phyloP scores from a whole-genome alignment of 2,113 vertebrate species.

The Ictalurus punctatus region DNA sequence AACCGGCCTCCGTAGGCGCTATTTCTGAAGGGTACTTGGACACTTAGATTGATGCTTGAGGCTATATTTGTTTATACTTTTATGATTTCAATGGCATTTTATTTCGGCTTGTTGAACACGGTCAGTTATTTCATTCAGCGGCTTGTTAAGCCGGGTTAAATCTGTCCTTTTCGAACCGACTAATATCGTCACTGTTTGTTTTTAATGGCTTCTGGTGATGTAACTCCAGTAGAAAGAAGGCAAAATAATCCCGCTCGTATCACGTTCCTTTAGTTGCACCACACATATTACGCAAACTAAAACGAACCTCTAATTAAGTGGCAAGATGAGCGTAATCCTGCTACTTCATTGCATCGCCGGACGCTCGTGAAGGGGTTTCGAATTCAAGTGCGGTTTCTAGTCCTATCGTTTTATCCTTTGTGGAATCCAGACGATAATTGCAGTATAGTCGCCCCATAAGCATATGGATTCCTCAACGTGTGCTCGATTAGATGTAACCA shows the following conservation, averaged over 20 bases:
- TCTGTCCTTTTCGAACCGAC: not conserved
- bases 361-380: not conserved
- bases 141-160: not conserved
- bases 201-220: not conserved
- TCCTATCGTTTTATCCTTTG: not conserved
- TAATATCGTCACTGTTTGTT: not conserved
- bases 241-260: not conserved
- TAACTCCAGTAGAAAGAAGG: not conserved
- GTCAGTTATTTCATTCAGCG: not conserved
- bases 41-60: not conserved
- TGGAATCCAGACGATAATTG: not conserved
- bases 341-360: not conserved
- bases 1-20: not conserved
- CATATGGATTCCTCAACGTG: slow-evolving; percentile 34
- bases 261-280: not conserved
- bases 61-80: not conserved
- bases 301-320: not conserved
- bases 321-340: not conserved
- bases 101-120: not conserved
- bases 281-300: not conserved
- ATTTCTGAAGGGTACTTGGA: not conserved
- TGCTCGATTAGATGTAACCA: slow-evolving; percentile 6
- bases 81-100: not conserved
- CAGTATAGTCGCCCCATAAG: not conserved
- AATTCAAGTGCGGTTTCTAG: not conserved